Conservation (phyloP, 2,797 vertebrate genomes). For the Hoplostethus mediterraneus region DNA sequence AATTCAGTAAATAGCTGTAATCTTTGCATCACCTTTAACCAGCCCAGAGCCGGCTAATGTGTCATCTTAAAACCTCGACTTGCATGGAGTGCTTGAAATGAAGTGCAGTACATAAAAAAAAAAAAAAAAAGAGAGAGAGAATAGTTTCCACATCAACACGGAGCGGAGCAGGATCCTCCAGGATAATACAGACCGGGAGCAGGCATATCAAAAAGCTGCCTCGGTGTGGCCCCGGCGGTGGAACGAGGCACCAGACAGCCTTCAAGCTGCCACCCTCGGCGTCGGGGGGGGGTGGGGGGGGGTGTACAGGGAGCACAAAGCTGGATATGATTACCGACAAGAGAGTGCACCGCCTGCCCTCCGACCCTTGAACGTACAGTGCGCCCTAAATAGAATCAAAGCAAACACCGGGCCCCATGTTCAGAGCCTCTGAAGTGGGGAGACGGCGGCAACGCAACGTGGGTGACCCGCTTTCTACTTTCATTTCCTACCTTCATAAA, state of each 20-base stretch:
- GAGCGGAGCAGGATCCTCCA: conserved; percentile 47
- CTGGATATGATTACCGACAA: conserved; percentile 88
- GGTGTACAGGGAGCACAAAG: conserved; percentile 78
- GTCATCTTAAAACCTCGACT: conserved; percentile 67
- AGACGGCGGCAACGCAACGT: conserved; percentile 78
- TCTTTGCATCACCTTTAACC: conserved; percentile 83
- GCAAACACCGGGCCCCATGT: conserved; percentile 84
- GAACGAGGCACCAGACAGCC: conserved; percentile 73
- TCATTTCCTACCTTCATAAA: conserved; percentile 89
- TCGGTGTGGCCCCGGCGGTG: conserved; percentile 49
- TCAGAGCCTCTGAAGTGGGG: conserved; percentile 84
- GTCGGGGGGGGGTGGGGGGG: conserved; percentile 59
- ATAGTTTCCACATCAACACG: conserved; percentile 60
- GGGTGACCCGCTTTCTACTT: conserved; percentile 80
- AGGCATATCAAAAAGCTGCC: conserved; percentile 61
- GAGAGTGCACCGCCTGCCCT: conserved; percentile 81
- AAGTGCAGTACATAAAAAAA: conserved; percentile 56
- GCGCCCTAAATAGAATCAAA: conserved; percentile 86
- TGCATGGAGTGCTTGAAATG: conserved; percentile 49
- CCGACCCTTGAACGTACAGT: conserved; percentile 79
- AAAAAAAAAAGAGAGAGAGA: conserved; percentile 26
- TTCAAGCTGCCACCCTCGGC: conserved; percentile 77
- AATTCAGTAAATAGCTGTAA: conserved; percentile 84
- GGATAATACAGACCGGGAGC: conserved; percentile 33
- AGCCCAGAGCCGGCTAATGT: conserved; percentile 73